Evolutionary conservation across 2,888 invertebrate species (phyloP), one percentile per base, ranked within the genome.

Genomic region (Priocnemis perturbator): DNA sequence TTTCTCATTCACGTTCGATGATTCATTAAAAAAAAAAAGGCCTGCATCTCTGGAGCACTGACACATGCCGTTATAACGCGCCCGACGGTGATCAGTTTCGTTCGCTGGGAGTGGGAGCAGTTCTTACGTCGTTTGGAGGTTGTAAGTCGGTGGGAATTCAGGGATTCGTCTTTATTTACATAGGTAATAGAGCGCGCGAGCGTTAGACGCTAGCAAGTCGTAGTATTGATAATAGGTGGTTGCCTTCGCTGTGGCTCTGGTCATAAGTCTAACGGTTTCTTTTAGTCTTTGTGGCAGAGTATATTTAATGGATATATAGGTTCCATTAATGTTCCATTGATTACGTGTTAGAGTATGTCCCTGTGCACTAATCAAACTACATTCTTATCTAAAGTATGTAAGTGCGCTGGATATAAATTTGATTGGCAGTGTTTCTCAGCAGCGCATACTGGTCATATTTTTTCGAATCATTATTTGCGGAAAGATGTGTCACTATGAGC

Each of bases 21-120:
- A 84, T 82, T 83, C 83, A 84, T 74, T 78, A 57, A 69, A 73
- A 73, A 74, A 73, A 74, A 69, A 55, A 74, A 61, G 56, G 60
- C 60, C 53, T 72, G 50, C 58, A 9, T 64, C 44, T 21, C 19
- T 62, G 59, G 60, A 48, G 50, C 44, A 50, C 11, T 3, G 30
- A 48, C 30, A 20, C 17, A 9, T 23, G n/a, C 47, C 26, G 23
- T 69, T 3, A 23, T n/a, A 62, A 63, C 60, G 47, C 26, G 14
- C 9, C 21, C 14, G 3, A 20, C 47, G 53, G 50, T 44, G 59
- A 56, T 21, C 37, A 11, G 7, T 37, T 11, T 37, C 11, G 37
- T 37, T 9, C 7, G 11, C 4, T 37, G 37, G 37, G 14, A 37
- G 37, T 37, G 37, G 4, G 14, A 11, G 37, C 7, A 37, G 2